Base-by-base conservation (phyloP, 1,140 invertebrate genomes). In the Drosophila repleta region DNA sequence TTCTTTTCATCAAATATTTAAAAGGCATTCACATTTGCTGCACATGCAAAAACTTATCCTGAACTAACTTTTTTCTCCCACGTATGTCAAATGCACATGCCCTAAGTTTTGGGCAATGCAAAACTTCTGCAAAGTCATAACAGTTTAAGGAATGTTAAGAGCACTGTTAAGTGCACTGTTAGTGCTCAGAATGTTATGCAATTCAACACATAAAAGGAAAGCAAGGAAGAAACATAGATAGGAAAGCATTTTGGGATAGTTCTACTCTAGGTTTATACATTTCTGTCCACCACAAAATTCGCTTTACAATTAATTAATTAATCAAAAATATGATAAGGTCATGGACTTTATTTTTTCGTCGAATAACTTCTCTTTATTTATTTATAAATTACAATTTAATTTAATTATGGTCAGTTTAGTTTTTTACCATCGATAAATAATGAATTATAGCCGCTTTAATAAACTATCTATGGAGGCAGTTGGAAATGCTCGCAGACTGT, bases 341-440 rank as follows among this genome's bases (percentile, higher is more conserved):
- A 20, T 46, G 18, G 46, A 5, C n/a, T n/a, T 13, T 11, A 10
- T 0, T 17, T 10, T 49, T 15, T 49, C 17, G 1, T 26, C 2
- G n/a, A 10, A 32, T 35, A 18, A 52, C 3, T 24, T 35, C 15
- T n/a, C 15, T 4, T 52, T 32, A 24, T 32, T 32, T 52, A 13
- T n/a, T 66, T 39, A 37, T 48, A 48, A 57, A 65, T 39, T 65
- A 57, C 41, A 11, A 24, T 3, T 48, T 57, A 65, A 65, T 65
- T 55, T 17, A 56, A 48, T 65, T 65, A 65, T 17, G 45, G 37
- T 20, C 20, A 39, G 15, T 17, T 43, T 17, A 15, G 8, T 26
- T 21, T 41, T 11, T 45, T 29, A n/a, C 39, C 2, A 15, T 15
- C 24, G 43, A 57, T 57, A 45, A 43, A 45, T 45, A 45, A 29